Evolutionary conservation across 2,888 invertebrate genomes (phyloP).

Genomic region (Acleris cristana): DNA sequence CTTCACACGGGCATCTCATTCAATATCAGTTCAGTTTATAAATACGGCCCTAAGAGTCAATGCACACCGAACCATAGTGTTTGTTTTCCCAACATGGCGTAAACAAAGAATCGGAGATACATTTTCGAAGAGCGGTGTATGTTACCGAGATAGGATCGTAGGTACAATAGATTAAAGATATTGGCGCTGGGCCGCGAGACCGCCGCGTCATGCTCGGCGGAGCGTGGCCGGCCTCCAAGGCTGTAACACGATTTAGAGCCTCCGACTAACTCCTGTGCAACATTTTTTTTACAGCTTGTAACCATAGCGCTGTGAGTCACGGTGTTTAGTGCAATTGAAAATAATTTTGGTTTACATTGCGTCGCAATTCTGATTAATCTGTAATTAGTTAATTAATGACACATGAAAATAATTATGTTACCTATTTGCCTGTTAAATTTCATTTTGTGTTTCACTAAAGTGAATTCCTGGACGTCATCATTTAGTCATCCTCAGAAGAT

Average conservation of each 20-base stretch:
- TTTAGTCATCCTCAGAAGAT: too few relatives aligned
- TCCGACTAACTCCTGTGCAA: slow-evolving; percentile 59
- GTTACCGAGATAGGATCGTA: slow-evolving; percentile 47
- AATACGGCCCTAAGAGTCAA: too few relatives aligned
- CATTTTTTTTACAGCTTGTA: slow-evolving; percentile 51
- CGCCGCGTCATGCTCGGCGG: slow-evolving; percentile 71
- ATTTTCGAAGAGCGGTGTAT: slow-evolving; percentile 41
- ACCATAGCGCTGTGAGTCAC: slow-evolving; percentile 41
- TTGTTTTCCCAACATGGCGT: slow-evolving; percentile 23
- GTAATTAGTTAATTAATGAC: too few relatives aligned
- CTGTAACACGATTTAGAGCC: slow-evolving; percentile 70
- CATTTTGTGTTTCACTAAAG: too few relatives aligned
- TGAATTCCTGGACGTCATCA: too few relatives aligned
- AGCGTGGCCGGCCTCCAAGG: slow-evolving; percentile 78
- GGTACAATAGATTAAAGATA: slow-evolving; percentile 68
- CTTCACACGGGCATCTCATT: too few relatives aligned
- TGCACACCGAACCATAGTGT: background rate
- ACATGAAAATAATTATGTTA: too few relatives aligned
- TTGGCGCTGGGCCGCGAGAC: slow-evolving; percentile 61
- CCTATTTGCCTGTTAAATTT: too few relatives aligned
- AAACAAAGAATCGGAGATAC: slow-evolving; percentile 27
- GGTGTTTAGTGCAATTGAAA: slow-evolving; percentile 24
- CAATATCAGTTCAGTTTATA: too few relatives aligned
- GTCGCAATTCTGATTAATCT: too few relatives aligned
- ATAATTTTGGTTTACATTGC: slow-evolving; percentile 8